Evolutionary conservation across 2,888 invertebrate species (phyloP), one percentile per base, ranked within the genome.

Genomic region (Drosophila helvetica): DNA sequence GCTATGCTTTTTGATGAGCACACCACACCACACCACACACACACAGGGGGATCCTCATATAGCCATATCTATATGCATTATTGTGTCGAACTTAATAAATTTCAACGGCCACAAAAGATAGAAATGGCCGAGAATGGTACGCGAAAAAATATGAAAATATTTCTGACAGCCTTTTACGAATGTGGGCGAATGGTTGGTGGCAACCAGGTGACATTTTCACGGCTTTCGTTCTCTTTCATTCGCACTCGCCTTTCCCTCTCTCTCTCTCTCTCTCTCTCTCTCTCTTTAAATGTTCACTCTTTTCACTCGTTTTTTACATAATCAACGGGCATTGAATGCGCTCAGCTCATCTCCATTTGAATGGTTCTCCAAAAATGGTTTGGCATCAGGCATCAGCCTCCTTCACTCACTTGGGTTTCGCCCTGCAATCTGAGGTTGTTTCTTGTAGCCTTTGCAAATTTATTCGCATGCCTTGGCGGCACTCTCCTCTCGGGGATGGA

Each of bases 121-220:
- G 5, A 33, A 33, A 69, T 45, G 62, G 48, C 60, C 55, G 57
- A 57, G 48, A 45, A 54, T 53, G n/a, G 7, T 38, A 15, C 15
- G n/a, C 15, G 64, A 56, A 50, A 50, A 56, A 62, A 68, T 66
- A 71, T 80, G 75, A 85, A 75, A 71, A 82, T 78, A 78, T 74
- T 86, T 89, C 75, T 85, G 85, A 85, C 89, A 88, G 78, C 75
- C 71, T 60, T 64, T 65, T 48, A 60, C 51, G 57, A 46, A 19
- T 46, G 43, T 27, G 72, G 27, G 38, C 18, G 58, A 27, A 19
- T 54, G 45, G 38, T 47, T 25, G 42, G 53, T 43, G 27, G 42
- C 53, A 54, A 42, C 57, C 84, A 88, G 88, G 88, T 84, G 89
- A 84, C 86, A 89, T 85, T 78, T 87, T 78, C 66, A 48, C 45